phyloP scores from a whole-genome alignment of 2,888 invertebrate species.

The Argyresthia albistria region DNA sequence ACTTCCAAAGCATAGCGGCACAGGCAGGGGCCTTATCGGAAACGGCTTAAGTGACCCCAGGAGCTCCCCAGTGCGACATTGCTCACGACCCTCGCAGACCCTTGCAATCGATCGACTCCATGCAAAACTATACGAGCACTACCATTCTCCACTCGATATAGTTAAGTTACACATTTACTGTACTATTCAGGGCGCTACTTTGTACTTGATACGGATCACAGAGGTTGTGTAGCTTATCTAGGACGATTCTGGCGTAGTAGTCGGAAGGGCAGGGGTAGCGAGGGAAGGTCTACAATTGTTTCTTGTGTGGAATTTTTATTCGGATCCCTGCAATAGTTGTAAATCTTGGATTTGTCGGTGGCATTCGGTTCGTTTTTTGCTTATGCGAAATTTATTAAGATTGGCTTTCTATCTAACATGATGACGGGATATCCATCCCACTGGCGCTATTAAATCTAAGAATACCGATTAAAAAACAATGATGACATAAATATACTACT shows the following conservation, averaged over 20 bases:
- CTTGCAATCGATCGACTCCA: slow-evolving; percentile 56
- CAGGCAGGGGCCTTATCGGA: slow-evolving; percentile 61
- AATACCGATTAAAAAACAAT: too few relatives aligned
- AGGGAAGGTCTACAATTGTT: background rate
- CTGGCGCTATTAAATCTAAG: too few relatives aligned
- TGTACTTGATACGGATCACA: too few relatives aligned
- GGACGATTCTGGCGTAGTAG: too few relatives aligned
- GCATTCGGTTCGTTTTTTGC: background rate
- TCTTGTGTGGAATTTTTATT: background rate
- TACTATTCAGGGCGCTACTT: too few relatives aligned
- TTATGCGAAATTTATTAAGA: background rate
- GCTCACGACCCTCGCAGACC: slow-evolving; percentile 12
- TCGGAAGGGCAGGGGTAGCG: background rate
- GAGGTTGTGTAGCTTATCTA: too few relatives aligned
- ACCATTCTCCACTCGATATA: background rate
- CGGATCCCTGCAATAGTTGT: background rate
- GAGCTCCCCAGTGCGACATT: slow-evolving; percentile 66
- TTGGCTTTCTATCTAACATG: background rate
- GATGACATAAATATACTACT: too few relatives aligned
- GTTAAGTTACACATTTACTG: too few relatives aligned
- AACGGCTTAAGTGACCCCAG: slow-evolving; percentile 71
- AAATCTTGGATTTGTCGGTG: background rate
- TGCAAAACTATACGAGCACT: slow-evolving; percentile 41
- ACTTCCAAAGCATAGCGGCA: too few relatives aligned
- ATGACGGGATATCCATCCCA: background rate